phyloP scores from a whole-genome alignment of 2,797 vertebrate genomes.

The Fundulus diaphanus region DNA sequence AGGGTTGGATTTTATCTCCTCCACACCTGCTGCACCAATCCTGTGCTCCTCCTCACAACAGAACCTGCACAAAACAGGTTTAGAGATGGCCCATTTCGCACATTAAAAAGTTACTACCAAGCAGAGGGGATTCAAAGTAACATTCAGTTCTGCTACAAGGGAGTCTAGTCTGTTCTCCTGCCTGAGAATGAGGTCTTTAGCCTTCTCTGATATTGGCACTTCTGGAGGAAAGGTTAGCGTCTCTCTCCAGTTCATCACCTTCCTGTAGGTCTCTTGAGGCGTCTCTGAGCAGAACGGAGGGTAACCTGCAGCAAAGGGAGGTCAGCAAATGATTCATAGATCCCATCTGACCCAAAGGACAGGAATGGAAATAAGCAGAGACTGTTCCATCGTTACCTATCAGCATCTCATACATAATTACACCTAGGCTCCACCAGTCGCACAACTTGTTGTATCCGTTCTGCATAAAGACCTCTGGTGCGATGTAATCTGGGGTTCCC shows the following conservation, averaged over 20 bases:
- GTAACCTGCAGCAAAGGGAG: constrained; percentile 83
- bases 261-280: constrained; percentile 97
- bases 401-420: constrained; percentile 99
- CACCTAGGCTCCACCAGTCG: constrained; percentile 97
- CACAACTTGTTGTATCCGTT: constrained; percentile 97
- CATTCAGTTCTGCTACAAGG: too few relatives aligned
- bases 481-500: constrained; percentile 96
- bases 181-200: constrained; percentile 98
- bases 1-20: constrained; percentile 94
- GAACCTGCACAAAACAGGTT: constrained; percentile 81
- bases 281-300: constrained; percentile 99
- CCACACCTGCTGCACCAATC: constrained; percentile 90
- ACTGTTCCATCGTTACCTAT: constrained; percentile 84
- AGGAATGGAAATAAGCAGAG: not conserved
- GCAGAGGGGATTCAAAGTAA: not conserved
- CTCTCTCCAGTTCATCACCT: constrained; percentile 99
- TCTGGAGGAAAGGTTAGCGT: constrained; percentile 96
- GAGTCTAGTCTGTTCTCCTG: constrained; percentile 31
- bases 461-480: constrained; percentile 97
- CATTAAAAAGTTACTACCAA: not conserved
- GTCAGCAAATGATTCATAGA: not conserved
- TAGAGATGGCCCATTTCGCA: not conserved
- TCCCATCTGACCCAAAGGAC: not conserved
- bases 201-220: constrained; percentile 98
- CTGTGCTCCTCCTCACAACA: constrained; percentile 97